A percentile compares a stretch with the other conserved stretches of the same genome.
Conservation (phyloP, 2,888 invertebrate genomes). For the Ctena decussata region DNA sequence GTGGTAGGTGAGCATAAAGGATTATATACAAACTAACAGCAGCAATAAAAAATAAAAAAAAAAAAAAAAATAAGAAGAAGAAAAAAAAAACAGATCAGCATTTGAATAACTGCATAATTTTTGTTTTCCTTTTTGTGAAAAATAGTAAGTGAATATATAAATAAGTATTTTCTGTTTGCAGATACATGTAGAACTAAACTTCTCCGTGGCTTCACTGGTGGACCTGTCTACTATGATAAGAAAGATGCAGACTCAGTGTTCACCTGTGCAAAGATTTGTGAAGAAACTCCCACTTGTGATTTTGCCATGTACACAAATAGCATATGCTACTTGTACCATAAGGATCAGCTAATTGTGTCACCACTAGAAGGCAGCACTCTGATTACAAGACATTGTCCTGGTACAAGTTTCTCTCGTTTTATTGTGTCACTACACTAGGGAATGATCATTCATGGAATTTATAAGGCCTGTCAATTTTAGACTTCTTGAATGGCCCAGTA, state of each 20-base stretch:
- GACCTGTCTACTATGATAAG: not conserved
- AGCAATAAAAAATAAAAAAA: not conserved
- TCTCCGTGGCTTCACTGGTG: not conserved
- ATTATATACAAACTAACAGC: no score
- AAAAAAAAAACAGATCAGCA: not conserved
- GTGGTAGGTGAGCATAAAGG: no score
- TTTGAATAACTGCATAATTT: not conserved
- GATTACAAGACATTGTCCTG: constrained; percentile 9
- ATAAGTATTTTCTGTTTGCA: not conserved
- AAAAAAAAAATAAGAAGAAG: no score
- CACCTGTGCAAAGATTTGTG: not conserved
- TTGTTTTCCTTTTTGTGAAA: no score
- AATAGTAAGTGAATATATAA: no score
- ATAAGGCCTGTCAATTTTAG: no score
- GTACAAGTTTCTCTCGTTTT: no score
- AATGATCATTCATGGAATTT: no score
- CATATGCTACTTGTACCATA: constrained; percentile 11
- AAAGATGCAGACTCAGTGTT: not conserved
- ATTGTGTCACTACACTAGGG: no score
- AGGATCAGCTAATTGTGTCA: not conserved
- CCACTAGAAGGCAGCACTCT: not conserved
- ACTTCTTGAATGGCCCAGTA: no score
- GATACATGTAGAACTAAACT: constrained; percentile 13
- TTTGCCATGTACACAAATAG: not conserved
- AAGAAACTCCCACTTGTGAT: not conserved